Conservation (phyloP, 2,888 invertebrate species). For the Thymelicus acteon region DNA sequence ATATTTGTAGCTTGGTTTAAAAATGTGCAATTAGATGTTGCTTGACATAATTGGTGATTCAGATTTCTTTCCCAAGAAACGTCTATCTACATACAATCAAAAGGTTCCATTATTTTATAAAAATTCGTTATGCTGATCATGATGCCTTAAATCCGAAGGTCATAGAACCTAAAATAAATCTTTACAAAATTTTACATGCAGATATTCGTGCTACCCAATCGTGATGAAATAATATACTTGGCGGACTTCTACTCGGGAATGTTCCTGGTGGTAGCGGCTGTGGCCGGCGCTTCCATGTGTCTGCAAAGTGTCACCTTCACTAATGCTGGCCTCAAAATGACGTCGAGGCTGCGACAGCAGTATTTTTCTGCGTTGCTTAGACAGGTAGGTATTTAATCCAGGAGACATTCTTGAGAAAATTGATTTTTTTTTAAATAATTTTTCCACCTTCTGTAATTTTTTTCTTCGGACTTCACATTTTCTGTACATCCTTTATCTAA, state of each 20-base stretch:
- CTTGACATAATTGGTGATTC: too few species aligned
- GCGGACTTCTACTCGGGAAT: conserved; percentile 87
- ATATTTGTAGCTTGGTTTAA: neutral
- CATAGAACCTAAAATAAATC: neutral
- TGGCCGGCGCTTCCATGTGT: conserved; percentile 88
- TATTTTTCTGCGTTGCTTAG: conserved; percentile 82
- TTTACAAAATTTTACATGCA: conserved; percentile 51
- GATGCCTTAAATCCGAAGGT: too few species aligned
- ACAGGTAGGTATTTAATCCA: conserved; percentile 62
- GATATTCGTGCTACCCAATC: conserved; percentile 85
- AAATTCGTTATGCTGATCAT: too few species aligned
- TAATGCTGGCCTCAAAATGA: conserved; percentile 90
- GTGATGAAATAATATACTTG: conserved; percentile 78
- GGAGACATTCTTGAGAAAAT: too few species aligned
- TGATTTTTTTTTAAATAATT: too few species aligned
- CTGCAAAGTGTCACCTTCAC: conserved; percentile 90
- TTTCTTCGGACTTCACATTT: too few species aligned
- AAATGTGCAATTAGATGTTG: too few species aligned
- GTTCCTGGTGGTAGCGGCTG: conserved; percentile 87
- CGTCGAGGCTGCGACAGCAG: conserved; percentile 84
- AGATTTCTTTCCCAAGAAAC: too few species aligned
- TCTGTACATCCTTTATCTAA: too few species aligned
- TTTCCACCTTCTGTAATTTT: too few species aligned
- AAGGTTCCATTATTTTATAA: too few species aligned
- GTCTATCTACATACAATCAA: too few species aligned